Evolutionary conservation across 1,140 invertebrate species (phyloP).

Genomic region (Ceratosolen solmsi): DNA sequence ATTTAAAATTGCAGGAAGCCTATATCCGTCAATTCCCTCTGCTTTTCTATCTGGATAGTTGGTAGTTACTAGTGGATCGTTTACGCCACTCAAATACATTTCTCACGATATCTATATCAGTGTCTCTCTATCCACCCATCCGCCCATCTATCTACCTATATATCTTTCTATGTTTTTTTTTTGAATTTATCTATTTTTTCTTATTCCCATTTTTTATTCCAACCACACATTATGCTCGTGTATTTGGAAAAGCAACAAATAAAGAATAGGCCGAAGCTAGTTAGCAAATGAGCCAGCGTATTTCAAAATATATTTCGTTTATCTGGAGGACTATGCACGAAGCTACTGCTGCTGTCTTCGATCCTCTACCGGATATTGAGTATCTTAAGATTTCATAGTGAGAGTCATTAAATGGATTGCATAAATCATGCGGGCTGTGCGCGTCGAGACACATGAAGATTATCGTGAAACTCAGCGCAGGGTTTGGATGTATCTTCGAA

Average conservation of each 20-base stretch:
- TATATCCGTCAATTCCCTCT: background rate
- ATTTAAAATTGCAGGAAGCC: background rate
- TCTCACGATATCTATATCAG: conserved; percentile 24
- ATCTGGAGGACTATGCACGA: conserved; percentile 2
- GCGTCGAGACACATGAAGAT: conserved; percentile 29
- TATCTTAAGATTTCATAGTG: conserved; percentile 36
- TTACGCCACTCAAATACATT: background rate
- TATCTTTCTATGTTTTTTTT: too few relatives aligned
- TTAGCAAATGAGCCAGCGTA: background rate
- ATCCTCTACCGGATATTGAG: conserved; percentile 47
- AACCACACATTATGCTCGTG: too few relatives aligned
- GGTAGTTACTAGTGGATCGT: background rate
- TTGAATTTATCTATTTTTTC: too few relatives aligned
- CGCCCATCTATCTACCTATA: background rate
- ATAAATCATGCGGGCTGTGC: conserved; percentile 42
- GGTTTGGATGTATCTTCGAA: conserved; percentile 21
- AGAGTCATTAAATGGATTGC: conserved; percentile 48
- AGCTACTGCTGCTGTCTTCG: conserved; percentile 8
- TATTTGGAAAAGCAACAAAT: too few relatives aligned
- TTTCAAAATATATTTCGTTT: conserved; percentile 14
- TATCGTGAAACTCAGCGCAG: conserved; percentile 1
- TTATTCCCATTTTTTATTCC: too few relatives aligned
- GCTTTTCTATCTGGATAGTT: background rate
- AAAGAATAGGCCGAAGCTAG: too few relatives aligned
- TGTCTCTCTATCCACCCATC: background rate